Percentiles rank a stretch among this genome's conserved stretches.
phyloP scores from a whole-genome alignment of 2,888 invertebrate species.

The Synergus laeviventris region DNA sequence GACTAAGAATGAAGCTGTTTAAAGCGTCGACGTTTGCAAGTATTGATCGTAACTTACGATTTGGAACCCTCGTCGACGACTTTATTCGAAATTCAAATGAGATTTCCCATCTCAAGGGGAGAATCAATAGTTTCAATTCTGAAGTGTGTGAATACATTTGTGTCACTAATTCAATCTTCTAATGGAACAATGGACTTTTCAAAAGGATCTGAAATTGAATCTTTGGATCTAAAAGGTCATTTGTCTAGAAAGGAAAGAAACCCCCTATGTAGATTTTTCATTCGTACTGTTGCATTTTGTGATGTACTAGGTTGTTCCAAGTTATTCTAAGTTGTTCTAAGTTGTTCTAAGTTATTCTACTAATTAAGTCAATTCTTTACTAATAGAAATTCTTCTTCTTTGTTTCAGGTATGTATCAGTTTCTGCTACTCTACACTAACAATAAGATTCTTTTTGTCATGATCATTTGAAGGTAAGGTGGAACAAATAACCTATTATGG shows the following conservation, averaged over 20 bases:
- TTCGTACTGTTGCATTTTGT: not conserved
- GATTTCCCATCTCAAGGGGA: not conserved
- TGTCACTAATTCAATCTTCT: constrained; percentile 37
- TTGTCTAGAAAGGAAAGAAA: not conserved
- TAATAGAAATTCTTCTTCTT: not conserved
- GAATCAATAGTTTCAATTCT: constrained; percentile 42
- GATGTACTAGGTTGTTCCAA: not conserved
- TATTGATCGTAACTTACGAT: constrained; percentile 5
- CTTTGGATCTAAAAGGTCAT: not conserved
- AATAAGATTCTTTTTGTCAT: not conserved
- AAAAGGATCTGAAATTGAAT: not conserved
- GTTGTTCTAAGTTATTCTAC: not conserved
- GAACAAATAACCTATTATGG: not conserved
- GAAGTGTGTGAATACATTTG: constrained; percentile 29
- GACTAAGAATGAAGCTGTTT: constrained; percentile 1
- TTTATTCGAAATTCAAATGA: constrained; percentile 35
- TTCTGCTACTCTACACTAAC: not conserved
- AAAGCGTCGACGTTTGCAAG: not conserved
- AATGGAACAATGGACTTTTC: constrained; percentile 23
- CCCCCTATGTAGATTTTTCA: not conserved
- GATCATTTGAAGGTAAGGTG: not conserved
- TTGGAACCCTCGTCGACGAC: not conserved
- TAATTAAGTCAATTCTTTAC: not conserved
- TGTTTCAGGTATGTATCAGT: not conserved
- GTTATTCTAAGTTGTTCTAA: not conserved